Conservation (phyloP, 2,888 invertebrate genomes). For the Drosophila anomelani region DNA sequence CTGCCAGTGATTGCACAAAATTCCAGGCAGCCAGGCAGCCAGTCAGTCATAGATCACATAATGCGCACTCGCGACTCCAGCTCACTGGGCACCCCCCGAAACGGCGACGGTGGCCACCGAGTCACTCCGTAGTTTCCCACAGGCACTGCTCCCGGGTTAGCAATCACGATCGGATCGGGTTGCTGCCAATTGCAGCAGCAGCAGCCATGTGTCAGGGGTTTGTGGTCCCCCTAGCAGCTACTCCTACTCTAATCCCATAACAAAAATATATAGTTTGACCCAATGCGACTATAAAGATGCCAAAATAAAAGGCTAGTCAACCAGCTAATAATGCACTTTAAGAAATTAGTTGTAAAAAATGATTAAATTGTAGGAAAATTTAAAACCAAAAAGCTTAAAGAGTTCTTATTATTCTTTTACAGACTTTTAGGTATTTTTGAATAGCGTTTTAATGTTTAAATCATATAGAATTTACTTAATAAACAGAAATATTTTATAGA, state of each 20-base stretch:
- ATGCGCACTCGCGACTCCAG: slow-evolving; percentile 27
- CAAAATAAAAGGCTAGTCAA: slow-evolving; percentile 2
- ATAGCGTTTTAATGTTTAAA: background rate
- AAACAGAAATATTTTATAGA: background rate
- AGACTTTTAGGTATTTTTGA: background rate
- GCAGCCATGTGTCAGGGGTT: slow-evolving; percentile 19
- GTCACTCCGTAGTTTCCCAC: slow-evolving; percentile 39
- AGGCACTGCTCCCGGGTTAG: slow-evolving; percentile 47
- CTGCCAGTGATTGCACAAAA: slow-evolving; percentile 70
- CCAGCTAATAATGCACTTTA: slow-evolving; percentile 4
- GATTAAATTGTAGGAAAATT: rapidly evolving
- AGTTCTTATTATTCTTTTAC: background rate
- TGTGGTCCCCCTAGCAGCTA: slow-evolving; percentile 1
- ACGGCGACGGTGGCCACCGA: slow-evolving; percentile 17
- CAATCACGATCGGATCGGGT: slow-evolving; percentile 55
- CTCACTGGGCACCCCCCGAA: slow-evolving; percentile 8
- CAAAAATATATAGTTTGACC: background rate
- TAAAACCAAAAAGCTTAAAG: background rate
- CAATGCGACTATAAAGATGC: slow-evolving; percentile 15
- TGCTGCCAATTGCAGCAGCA: slow-evolving; percentile 29
- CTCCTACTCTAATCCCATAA: background rate
- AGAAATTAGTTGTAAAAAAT: background rate
- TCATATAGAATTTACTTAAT: background rate
- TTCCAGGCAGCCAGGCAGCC: slow-evolving; percentile 43
- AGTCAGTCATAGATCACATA: slow-evolving; percentile 41